Base-by-base conservation (phyloP, 2,888 invertebrate species). In the Agrotis clavis region DNA sequence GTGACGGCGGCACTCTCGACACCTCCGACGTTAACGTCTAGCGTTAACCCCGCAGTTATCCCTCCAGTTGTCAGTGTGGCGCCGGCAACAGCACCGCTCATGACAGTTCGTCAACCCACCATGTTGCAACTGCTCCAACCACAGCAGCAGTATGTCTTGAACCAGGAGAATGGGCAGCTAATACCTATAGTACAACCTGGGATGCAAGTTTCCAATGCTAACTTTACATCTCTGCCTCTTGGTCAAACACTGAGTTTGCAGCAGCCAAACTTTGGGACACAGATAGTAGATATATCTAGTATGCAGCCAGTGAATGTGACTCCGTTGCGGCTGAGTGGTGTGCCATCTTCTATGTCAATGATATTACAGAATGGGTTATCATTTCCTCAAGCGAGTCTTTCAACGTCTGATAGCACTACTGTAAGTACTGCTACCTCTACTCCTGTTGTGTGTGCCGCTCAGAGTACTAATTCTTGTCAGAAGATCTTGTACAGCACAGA, bases 301-400 rank as follows among this genome's bases (percentile, higher is more conserved):
- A 95, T 96, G 94, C 96, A 96, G 77, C 96, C 96, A 0, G 93
- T 96, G 1, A 96, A 96, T 87, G 94, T 96, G 0, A 96, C 96
- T 16, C 96, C 96, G 68, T 83, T 96, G 53, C 79, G 96, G 45
- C 79, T 96, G 54, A 95, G 95, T 78, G 95, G 96, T 25, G 95
- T 94, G 3, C 96, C 96, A 4, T 94, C 95, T 50, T 95, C 96
- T 19, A 96, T 96, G 96, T 95, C 96, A 51, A 96, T 96, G 96
- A 93, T 96, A 79, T 86, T 96, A 51, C 96, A 95, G 0, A 96
- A 96, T 86, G 94, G 95, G 0, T 75, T 95, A 2, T 85, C 93
- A 14, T 93, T 95, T 78, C 95, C 95, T 1, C 96, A 95, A 91
- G 93, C 94, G 0, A 95, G 92, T 78, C 88, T 95, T 50, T 87